A percentile compares a stretch with the other conserved stretches of the same genome.
phyloP scores from a whole-genome alignment of 2,888 invertebrate species.

The Clostera curtula region DNA sequence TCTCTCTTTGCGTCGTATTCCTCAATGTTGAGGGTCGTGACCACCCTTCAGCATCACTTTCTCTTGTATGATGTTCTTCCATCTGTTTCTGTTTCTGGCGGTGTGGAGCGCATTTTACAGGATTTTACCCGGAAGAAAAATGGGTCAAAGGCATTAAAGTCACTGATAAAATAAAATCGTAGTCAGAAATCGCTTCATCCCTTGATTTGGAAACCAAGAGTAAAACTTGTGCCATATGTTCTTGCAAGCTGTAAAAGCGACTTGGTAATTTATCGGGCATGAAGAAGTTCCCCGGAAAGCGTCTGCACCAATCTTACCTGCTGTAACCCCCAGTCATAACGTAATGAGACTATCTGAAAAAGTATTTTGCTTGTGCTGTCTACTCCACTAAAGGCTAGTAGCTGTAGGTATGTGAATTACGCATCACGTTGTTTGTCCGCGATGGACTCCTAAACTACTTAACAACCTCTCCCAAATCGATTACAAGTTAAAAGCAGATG shows the following conservation, averaged over 20 bases:
- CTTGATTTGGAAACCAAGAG: slow-evolving; percentile 24
- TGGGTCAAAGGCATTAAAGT: slow-evolving; percentile 10
- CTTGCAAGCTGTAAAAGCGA: slow-evolving; percentile 66
- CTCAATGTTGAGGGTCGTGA: too few species aligned
- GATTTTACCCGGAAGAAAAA: slow-evolving; percentile 2
- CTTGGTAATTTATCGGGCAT: slow-evolving; percentile 67
- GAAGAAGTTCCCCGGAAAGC: slow-evolving; percentile 47
- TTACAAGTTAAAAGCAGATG: too few species aligned
- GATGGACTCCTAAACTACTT: too few species aligned
- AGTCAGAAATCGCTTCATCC: slow-evolving; percentile 22
- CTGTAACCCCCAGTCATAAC: slow-evolving; percentile 20
- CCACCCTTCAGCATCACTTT: too few species aligned
- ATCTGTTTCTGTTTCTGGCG: too few species aligned
- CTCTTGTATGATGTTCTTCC: too few species aligned
- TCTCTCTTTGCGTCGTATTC: too few species aligned
- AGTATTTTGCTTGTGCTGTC: slow-evolving; percentile 8
- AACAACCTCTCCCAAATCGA: too few species aligned
- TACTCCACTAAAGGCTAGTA: neutral
- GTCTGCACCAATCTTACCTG: slow-evolving; percentile 52
- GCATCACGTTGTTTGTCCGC: too few species aligned
- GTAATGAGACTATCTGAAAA: slow-evolving; percentile 32
- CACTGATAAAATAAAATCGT: slow-evolving; percentile 14
- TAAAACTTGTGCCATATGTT: slow-evolving; percentile 60
- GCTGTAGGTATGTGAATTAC: too few species aligned
- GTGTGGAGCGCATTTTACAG: too few species aligned